These are phyloP conservation scores for Leguminivora glycinivorella DNA, from an alignment of 1,140 invertebrate genomes.

Conservation along the genomic window DNA sequence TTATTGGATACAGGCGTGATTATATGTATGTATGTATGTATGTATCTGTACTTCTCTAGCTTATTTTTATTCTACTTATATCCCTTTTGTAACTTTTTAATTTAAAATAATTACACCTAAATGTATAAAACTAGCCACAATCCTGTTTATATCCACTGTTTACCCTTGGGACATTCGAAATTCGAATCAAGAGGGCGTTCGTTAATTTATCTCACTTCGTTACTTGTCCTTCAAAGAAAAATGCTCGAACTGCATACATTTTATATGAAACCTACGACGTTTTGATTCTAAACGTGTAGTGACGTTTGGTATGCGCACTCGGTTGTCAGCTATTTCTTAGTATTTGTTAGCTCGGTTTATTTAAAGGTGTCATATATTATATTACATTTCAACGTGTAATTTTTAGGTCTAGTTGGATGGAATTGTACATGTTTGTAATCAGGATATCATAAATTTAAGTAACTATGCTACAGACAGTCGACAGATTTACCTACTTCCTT, in stretches of 20 bases:
- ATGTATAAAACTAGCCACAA: neutral
- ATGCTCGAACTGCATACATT: neutral
- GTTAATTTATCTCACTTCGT: conserved; percentile 12
- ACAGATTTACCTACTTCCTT: no score
- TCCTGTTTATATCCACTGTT: neutral
- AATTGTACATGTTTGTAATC: neutral
- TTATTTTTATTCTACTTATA: no score
- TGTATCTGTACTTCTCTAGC: no score
- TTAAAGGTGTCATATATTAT: neutral
- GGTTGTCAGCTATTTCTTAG: conserved; percentile 8
- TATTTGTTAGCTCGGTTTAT: conserved; percentile 2
- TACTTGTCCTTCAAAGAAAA: neutral
- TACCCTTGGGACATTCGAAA: neutral
- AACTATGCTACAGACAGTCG: no score
- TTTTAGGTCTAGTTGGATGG: neutral
- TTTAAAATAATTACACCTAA: neutral
- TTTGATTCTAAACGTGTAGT: neutral
- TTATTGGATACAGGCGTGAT: no score
- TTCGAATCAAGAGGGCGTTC: neutral
- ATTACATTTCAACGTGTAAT: neutral
- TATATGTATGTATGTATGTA: no score
- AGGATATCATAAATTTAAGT: neutral
- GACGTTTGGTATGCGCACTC: neutral
- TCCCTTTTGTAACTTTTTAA: no score
- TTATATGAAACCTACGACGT: neutral